phyloP scores from a whole-genome alignment of 2,888 invertebrate genomes.

The Trypoxylon attenuatum region DNA sequence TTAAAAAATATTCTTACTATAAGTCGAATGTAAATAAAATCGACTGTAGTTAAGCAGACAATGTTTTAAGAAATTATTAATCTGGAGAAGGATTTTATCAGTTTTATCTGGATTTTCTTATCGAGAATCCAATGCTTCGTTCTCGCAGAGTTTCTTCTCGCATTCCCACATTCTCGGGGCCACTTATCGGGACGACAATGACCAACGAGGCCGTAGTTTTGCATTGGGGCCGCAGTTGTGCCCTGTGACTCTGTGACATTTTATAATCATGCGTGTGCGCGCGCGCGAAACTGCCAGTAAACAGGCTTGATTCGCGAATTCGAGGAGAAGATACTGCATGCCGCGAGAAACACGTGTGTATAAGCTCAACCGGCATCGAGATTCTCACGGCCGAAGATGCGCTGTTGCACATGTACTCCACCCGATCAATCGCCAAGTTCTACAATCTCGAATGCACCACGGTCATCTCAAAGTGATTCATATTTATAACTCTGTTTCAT shows the following conservation, averaged over 20 bases:
- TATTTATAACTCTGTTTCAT: not conserved
- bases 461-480: not conserved
- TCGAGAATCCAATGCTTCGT: not conserved
- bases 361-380: not conserved
- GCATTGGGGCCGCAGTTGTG: not conserved
- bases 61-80: too few relatives aligned
- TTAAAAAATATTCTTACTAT: not conserved
- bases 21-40: not conserved
- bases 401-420: not conserved
- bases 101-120: too few relatives aligned
- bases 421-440: not conserved
- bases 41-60: not conserved
- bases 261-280: conserved; percentile 1
- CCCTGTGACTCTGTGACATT: conserved; percentile 1
- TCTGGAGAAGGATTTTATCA: too few relatives aligned
- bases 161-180: not conserved
- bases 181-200: conserved; percentile 10
- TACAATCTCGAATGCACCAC: not conserved
- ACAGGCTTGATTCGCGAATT: not conserved
- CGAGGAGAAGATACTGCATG: not conserved
- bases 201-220: conserved; percentile 1
- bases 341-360: too few relatives aligned
- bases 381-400: not conserved
- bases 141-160: not conserved
- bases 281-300: not conserved